These are phyloP conservation scores for Myotis findleyi DNA, from an alignment of 2,797 vertebrate genomes.

Conservation along the genomic window DNA sequence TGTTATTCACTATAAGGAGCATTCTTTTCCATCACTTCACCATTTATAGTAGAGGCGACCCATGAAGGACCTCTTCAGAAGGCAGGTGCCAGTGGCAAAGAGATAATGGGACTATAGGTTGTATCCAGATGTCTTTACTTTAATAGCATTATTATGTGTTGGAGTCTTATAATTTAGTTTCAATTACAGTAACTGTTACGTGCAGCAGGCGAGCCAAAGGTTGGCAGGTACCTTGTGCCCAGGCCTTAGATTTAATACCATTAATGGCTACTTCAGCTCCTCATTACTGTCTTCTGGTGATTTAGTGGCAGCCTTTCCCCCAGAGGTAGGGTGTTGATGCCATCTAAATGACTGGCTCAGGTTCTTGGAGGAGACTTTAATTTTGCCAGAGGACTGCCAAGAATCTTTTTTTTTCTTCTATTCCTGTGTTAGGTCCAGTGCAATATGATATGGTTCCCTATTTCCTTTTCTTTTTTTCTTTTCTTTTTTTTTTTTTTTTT, in stretches of 20 bases:
- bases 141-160: constrained; percentile 30
- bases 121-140: constrained; percentile 15
- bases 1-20: not conserved
- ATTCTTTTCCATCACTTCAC: not conserved
- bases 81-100: not conserved
- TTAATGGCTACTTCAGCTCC: constrained; percentile 42
- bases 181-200: constrained; percentile 38
- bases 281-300: constrained; percentile 71
- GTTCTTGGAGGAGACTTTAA: not conserved
- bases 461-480: not conserved
- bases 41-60: not conserved
- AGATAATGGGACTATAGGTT: not conserved
- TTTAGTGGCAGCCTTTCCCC: constrained; percentile 29
- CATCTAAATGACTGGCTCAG: not conserved
- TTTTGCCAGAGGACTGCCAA: not conserved
- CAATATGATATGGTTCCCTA: not conserved
- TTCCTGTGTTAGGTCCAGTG: not conserved
- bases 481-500: not conserved
- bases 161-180: constrained; percentile 61
- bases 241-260: constrained; percentile 53
- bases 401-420: not conserved
- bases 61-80: not conserved
- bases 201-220: not conserved
- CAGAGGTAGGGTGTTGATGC: not conserved
- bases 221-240: not conserved